Conservation (phyloP, 2,797 vertebrate species). For the Glyptemys insculpta region DNA sequence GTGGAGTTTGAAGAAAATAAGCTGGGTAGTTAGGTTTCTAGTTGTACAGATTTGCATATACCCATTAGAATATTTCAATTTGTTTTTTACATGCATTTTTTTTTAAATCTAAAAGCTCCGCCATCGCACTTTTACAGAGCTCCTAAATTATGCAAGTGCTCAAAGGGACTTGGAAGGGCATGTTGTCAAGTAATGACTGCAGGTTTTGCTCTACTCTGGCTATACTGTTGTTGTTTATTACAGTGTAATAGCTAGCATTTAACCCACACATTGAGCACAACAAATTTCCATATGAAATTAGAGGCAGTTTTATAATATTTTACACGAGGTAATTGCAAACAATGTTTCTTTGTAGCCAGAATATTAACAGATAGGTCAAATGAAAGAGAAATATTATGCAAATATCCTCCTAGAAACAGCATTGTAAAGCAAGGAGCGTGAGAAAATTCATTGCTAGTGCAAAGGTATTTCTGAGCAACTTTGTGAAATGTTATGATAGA, state of each 20-base stretch:
- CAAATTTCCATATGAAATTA: not conserved
- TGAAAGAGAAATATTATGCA: not conserved
- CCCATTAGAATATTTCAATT: not conserved
- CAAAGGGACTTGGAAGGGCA: not conserved
- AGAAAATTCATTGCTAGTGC: not conserved
- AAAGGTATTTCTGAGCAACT: not conserved
- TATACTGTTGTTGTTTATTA: not conserved
- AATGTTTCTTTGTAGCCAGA: fast-evolving
- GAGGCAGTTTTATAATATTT: fast-evolving
- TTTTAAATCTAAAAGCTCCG: not conserved
- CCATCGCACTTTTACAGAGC: fast-evolving
- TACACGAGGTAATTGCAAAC: not conserved
- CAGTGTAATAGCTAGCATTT: not conserved
- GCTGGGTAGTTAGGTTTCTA: not conserved
- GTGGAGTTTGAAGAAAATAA: not conserved
- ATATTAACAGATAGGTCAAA: not conserved
- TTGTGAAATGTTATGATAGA: not conserved
- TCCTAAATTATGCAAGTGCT: not conserved
- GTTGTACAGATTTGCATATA: not conserved
- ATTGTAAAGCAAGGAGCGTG: not conserved
- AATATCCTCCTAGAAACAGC: not conserved
- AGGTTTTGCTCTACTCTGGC: not conserved
- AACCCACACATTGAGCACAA: not conserved
- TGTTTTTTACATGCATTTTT: not conserved
- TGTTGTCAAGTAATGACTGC: not conserved